Base-by-base conservation (phyloP, 2,113 vertebrate species). In the Pithys albifrons region DNA sequence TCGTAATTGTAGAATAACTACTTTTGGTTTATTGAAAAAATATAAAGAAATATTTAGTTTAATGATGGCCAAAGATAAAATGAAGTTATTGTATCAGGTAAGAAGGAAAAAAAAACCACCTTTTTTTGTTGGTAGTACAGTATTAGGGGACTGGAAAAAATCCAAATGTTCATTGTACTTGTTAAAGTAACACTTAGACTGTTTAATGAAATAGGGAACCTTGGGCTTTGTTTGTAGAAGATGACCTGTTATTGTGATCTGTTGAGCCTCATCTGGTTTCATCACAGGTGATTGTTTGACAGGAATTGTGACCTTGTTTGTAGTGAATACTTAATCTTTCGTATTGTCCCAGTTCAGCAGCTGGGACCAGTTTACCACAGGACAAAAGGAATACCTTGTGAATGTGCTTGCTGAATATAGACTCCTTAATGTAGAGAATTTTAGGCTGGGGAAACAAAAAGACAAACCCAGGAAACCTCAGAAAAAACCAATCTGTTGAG, bases 201-300 rank as follows among this genome's bases (percentile, higher is more conserved):
- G 69, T 96, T 97, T 87, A 96, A 87, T 96, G 94, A 96, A 95
- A 70, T 86, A 22, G 85, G 69, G 74, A 95, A 78, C 93, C 91
- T 97, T 96, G 94, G 95, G 62, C 70, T 95, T 89, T 97, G 96
- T 58, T 91, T 97, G 96, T 58, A 43, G 82, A 78, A 93, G 95
- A 54, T 95, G 89, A 97, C 85, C 94, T 96, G 46, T 92, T 91
- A 49, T 73, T 95, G 61, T 52, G 74, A n/a, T 71, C 35, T 67
- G 51, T 87, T 91, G 91, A 91, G 81, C 86, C 28, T 80, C 35
- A 28, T 33, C 57, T 73, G 45, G 15, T 97, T 97, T 97, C 88
- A 86, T 96, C 91, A 97, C 45, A 51, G 25, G 8, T 79, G 45
- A 61, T 52, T 90, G 33, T 93, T 94, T 92, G 86, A 43, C 90